These are phyloP conservation scores for Cyclargus thomasi DNA, from an alignment of 1,140 invertebrate genomes.

Conservation along the genomic window DNA sequence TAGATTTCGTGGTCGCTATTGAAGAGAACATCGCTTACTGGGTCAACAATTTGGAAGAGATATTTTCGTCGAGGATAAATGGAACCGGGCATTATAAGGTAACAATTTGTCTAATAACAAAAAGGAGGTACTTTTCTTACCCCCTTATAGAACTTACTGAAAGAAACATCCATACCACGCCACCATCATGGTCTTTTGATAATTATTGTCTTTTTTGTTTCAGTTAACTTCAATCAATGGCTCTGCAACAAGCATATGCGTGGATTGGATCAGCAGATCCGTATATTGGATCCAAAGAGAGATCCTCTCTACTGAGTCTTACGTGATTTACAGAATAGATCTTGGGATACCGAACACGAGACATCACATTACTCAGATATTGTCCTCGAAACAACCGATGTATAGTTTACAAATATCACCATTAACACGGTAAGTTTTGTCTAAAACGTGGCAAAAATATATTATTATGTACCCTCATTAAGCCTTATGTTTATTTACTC, in stretches of 20 bases:
- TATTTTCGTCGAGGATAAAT: constrained; percentile 80
- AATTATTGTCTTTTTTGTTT: constrained; percentile 19
- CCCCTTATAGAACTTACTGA: no score
- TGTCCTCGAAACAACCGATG: constrained; percentile 75
- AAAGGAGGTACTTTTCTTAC: no score
- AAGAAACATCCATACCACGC: background rate
- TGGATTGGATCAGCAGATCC: constrained; percentile 90
- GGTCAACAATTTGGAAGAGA: constrained; percentile 87
- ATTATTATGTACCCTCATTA: no score
- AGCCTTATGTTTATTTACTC: no score
- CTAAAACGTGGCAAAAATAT: no score
- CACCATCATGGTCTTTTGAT: no score
- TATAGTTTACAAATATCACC: constrained; percentile 83
- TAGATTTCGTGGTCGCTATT: constrained; percentile 79
- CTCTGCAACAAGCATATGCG: constrained; percentile 80
- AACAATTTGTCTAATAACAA: background rate
- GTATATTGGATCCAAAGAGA: constrained; percentile 86
- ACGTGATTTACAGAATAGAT: constrained; percentile 76
- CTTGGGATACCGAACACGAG: constrained; percentile 75
- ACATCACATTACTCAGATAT: constrained; percentile 59
- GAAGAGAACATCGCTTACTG: constrained; percentile 86
- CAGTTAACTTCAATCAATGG: constrained; percentile 77
- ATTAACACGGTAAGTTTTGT: constrained; percentile 76
- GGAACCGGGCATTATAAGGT: constrained; percentile 71
- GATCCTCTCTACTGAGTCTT: constrained; percentile 54